Evolutionary conservation across 2,797 vertebrate species (phyloP).

Genomic region (Pseudomugil tenellus): DNA sequence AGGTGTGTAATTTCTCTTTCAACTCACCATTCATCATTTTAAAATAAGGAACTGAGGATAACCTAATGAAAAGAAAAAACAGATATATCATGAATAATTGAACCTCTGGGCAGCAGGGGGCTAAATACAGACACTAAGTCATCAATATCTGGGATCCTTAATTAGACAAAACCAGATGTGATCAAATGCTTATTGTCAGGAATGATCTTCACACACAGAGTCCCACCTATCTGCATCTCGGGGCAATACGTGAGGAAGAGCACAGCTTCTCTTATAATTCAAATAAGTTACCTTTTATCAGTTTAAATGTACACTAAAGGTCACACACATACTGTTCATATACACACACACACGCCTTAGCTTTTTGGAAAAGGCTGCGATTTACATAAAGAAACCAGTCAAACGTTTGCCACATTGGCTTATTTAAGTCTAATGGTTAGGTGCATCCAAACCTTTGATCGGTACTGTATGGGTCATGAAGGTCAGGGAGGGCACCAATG

Average conservation of each 20-base stretch:
- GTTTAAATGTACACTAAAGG: neutral
- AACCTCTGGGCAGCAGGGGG: constrained; percentile 27
- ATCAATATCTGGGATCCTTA: constrained; percentile 43
- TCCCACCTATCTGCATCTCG: constrained; percentile 17
- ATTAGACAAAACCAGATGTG: constrained; percentile 43
- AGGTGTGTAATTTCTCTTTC: constrained; percentile 20
- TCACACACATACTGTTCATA: neutral
- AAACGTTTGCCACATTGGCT: no score
- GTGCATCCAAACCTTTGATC: no score
- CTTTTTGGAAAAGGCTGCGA: no score
- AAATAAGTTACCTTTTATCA: constrained; percentile 20
- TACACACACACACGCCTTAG: no score
- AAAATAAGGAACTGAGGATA: constrained; percentile 34
- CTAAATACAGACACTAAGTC: constrained; percentile 51
- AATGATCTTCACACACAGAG: constrained; percentile 37
- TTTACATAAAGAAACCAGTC: no score
- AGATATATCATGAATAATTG: constrained; percentile 50
- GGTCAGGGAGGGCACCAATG: no score
- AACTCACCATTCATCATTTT: constrained; percentile 18
- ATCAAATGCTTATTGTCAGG: constrained; percentile 47
- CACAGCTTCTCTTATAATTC: constrained; percentile 3
- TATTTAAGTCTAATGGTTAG: no score
- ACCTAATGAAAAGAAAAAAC: constrained; percentile 40
- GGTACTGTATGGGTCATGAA: no score
- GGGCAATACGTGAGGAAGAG: neutral